Conservation (phyloP, 2,888 invertebrate genomes). For the Adelognathus sp. region DNA sequence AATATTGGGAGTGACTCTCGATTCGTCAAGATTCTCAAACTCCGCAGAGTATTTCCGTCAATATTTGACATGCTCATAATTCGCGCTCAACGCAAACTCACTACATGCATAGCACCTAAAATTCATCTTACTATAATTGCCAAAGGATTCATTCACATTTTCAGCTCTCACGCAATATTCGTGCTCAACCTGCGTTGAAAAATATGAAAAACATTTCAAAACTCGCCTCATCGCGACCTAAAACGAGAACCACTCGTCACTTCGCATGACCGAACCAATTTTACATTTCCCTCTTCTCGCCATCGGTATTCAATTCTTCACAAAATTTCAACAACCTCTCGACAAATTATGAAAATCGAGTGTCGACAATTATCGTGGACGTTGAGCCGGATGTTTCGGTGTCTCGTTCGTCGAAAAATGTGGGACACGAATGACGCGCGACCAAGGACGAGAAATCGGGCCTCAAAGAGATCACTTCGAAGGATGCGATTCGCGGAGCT, state of each 20-base stretch:
- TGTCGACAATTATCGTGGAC: neutral
- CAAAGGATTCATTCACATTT: too few species aligned
- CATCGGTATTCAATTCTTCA: neutral
- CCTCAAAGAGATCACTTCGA: slow-evolving; percentile 7
- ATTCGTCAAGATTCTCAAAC: too few species aligned
- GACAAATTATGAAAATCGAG: neutral
- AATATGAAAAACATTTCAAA: neutral
- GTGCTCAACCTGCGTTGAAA: neutral
- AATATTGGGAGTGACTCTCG: too few species aligned
- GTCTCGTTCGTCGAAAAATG: slow-evolving; percentile 2
- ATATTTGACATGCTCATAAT: too few species aligned
- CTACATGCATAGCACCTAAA: too few species aligned
- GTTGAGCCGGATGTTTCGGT: neutral
- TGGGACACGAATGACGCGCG: slow-evolving; percentile 29
- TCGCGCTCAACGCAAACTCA: too few species aligned
- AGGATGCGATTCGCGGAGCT: slow-evolving; percentile 10
- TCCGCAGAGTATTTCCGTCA: too few species aligned
- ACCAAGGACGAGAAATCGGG: neutral
- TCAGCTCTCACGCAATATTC: too few species aligned
- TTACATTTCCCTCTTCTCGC: neutral
- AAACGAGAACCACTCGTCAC: neutral
- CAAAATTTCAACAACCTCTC: neutral
- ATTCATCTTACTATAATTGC: too few species aligned
- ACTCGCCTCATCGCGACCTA: neutral
- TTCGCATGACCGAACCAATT: neutral